A percentile compares a stretch with the other conserved stretches of the same genome.
Evolutionary conservation across 2,888 invertebrate genomes (phyloP).

Genomic region (Andrena trimmerana): DNA sequence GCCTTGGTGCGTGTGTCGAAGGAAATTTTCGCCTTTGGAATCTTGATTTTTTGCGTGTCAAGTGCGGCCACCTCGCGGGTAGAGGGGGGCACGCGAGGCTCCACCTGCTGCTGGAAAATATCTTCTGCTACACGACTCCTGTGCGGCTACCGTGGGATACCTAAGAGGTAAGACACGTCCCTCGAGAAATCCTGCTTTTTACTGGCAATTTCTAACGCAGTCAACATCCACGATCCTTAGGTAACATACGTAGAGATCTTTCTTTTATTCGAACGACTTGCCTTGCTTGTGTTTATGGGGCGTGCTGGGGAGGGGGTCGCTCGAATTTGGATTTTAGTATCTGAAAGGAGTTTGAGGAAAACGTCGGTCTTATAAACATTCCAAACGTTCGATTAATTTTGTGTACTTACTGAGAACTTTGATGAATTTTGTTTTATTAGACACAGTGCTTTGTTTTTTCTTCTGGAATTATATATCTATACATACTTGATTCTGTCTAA

Average conservation of each 20-base stretch:
- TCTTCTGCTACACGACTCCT: conserved; percentile 54
- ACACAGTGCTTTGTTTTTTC: too few species aligned
- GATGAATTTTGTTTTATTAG: too few species aligned
- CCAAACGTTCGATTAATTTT: not conserved
- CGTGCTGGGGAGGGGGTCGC: too few species aligned
- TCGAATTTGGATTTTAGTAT: too few species aligned
- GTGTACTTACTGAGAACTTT: too few species aligned
- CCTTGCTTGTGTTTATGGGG: too few species aligned
- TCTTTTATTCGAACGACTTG: not conserved
- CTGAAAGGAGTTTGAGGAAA: too few species aligned
- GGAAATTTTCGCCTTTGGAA: conserved; percentile 53
- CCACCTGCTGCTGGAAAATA: conserved; percentile 63
- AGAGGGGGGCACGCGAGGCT: conserved; percentile 32
- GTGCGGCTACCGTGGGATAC: conserved; percentile 60
- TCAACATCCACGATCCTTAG: not conserved
- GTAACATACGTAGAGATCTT: not conserved
- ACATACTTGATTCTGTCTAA: too few species aligned
- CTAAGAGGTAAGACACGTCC: conserved; percentile 63
- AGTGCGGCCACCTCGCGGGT: conserved; percentile 24
- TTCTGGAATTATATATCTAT: too few species aligned
- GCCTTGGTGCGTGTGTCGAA: conserved; percentile 46
- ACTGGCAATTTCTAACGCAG: not conserved
- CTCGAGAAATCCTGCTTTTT: not conserved
- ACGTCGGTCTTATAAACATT: not conserved
- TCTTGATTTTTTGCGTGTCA: conserved; percentile 58